A percentile compares a stretch with the other conserved stretches of the same genome.
Evolutionary conservation across 2,113 vertebrate species (phyloP).

Genomic region (Antechinus stuartii): DNA sequence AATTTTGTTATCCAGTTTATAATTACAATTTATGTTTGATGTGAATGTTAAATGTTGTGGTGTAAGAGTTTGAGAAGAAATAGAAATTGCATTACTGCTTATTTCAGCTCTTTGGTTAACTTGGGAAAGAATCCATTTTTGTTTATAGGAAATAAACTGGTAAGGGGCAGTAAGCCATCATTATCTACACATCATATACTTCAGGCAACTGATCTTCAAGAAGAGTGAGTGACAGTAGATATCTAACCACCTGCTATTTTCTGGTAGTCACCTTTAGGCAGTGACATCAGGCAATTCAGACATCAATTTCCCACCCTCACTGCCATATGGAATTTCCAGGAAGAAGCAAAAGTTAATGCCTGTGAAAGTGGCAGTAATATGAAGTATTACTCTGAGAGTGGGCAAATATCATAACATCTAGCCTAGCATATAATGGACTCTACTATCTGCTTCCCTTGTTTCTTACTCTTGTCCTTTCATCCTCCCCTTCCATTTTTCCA

Average conservation of each 20-base stretch:
- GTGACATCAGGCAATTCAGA: not conserved
- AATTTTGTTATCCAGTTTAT: not conserved
- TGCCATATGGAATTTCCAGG: conserved; percentile 1
- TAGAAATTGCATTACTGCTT: not conserved
- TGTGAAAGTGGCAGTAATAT: not conserved
- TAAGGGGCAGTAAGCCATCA: not conserved
- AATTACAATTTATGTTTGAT: not conserved
- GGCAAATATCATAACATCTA: not conserved
- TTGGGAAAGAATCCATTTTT: not conserved
- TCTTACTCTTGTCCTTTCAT: not conserved
- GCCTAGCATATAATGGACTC: not conserved
- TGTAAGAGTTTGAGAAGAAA: not conserved
- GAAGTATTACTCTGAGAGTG: not conserved
- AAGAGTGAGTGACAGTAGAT: not conserved
- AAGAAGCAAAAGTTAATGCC: not conserved
- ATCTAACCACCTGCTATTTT: not conserved
- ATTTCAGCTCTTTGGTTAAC: not conserved
- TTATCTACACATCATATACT: not conserved
- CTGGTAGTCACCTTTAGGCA: not conserved
- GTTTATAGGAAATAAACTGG: not conserved
- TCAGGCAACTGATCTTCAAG: no score
- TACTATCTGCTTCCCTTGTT: not conserved
- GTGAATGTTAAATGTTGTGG: not conserved
- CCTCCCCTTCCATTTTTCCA: not conserved
- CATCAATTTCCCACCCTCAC: not conserved